These are phyloP conservation scores for Muscidifurax raptorellus DNA, from an alignment of 1,140 invertebrate species.

Conservation along the genomic window DNA sequence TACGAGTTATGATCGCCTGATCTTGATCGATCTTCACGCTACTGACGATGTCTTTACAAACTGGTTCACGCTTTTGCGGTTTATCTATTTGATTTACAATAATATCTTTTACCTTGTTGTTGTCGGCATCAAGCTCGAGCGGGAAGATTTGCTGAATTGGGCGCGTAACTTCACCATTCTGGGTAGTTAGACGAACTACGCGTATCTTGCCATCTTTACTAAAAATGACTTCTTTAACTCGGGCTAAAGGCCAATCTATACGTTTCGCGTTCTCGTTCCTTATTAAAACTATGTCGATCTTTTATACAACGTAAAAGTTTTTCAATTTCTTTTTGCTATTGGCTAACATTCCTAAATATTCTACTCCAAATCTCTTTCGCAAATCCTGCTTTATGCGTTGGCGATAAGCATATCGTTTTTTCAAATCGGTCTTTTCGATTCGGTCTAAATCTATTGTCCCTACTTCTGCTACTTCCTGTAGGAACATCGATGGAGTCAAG, in stretches of 20 bases:
- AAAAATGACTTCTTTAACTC: conserved; percentile 49
- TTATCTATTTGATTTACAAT: too few species aligned
- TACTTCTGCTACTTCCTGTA: conserved; percentile 56
- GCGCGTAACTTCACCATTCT: conserved; percentile 13
- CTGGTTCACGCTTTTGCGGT: too few species aligned
- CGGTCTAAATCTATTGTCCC: conserved; percentile 57
- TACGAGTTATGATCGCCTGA: too few species aligned
- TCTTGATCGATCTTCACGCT: too few species aligned
- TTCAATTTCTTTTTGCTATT: background rate
- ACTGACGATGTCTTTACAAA: too few species aligned
- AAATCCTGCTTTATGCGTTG: conserved; percentile 49
- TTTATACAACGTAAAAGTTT: conserved; percentile 8
- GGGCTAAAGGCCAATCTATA: conserved; percentile 48
- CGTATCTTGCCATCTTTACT: conserved; percentile 49
- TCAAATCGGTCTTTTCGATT: conserved; percentile 42
- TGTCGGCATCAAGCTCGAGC: background rate
- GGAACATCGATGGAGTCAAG: conserved; percentile 58
- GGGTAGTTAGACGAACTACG: conserved; percentile 20
- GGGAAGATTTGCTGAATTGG: conserved; percentile 47
- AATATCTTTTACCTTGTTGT: too few species aligned
- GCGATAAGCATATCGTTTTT: conserved; percentile 39
- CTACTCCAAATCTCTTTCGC: conserved; percentile 52
- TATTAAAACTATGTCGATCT: conserved; percentile 44
- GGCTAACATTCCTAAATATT: conserved; percentile 56
- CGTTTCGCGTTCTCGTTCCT: conserved; percentile 47